Evolutionary conservation across 2,888 invertebrate genomes (phyloP), one percentile per base, ranked within the genome.

Genomic region (Mycalesis mineus): DNA sequence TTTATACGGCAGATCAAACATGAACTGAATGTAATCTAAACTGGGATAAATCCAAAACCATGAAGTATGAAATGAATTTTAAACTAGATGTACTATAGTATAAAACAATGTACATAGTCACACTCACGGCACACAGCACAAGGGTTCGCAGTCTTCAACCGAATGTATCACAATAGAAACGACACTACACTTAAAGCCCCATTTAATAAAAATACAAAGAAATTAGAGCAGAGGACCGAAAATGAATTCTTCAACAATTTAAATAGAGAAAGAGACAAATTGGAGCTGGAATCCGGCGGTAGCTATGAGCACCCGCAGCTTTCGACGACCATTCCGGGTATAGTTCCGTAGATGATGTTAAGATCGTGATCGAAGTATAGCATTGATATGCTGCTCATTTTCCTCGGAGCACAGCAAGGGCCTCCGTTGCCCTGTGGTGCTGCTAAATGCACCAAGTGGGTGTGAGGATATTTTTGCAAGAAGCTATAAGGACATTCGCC

Each of bases 281-380:
- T 41, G 51, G 55, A 37, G 55, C 54, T 17, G 9, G 8, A n/a
- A 14, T 3, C 7, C 22, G n/a, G 66, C 72, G 64, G 73, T 73
- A 72, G 84, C 86, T 89, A 97, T 88, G 96, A 95, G 83, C 98
- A 98, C 53, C 97, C 97, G 80, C 98, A 98, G 74, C 94, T 92
- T 69, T 97, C 96, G 39, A 98, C 97, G 58, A 97, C 96, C 98
- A 98, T 98, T 22, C 97, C 96, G 6, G 97, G 97, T 69, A 98
- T 91, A 62, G 94, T 94, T 67, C 96, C 96, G 78, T 94, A 94
- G 70, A 97, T 95, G 74, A 98, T 94, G 80, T 96, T 96, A 69
- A 94, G 91, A 69, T 97, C 94, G 70, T 95, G 93, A 81, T 97
- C 96, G 84, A 97, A 97, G 80, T 98, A 98, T 63, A 98, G 91